These are phyloP conservation scores for Macrotus californicus DNA, from an alignment of 2,113 vertebrate genomes.

Conservation along the genomic window DNA sequence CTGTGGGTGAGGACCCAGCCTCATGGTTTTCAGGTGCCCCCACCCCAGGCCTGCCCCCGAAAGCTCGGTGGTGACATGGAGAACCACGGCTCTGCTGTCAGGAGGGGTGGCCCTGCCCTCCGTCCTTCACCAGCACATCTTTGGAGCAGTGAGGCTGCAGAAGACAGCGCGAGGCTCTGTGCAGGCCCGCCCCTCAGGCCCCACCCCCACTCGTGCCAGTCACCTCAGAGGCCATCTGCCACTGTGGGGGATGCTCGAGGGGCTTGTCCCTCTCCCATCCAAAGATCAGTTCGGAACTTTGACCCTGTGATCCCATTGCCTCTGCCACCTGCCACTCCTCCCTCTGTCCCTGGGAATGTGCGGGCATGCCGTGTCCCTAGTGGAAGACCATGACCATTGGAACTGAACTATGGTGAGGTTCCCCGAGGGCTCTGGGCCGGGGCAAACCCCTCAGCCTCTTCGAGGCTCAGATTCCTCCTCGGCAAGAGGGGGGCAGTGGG, in stretches of 20 bases:
- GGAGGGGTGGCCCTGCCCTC: fast-evolving
- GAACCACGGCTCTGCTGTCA: background rate
- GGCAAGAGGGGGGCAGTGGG: fast-evolving
- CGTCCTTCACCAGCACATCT: fast-evolving
- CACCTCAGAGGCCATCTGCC: background rate
- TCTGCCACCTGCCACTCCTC: background rate
- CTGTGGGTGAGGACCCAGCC: background rate
- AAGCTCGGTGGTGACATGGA: background rate
- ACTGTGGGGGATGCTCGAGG: fast-evolving
- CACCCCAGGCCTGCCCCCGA: background rate
- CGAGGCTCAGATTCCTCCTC: background rate
- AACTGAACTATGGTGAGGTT: background rate
- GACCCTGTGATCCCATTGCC: background rate
- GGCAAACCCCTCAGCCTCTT: background rate
- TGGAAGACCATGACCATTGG: background rate
- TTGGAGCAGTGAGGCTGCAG: background rate
- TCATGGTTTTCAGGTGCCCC: background rate
- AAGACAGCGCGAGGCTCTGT: background rate
- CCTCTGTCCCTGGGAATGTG: background rate
- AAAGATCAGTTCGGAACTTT: background rate
- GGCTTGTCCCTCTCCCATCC: background rate
- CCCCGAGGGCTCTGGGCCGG: fast-evolving
- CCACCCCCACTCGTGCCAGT: background rate
- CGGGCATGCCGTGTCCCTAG: background rate
- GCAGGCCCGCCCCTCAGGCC: too few relatives aligned